Conservation (phyloP, 64 coral and sea anemone species). For the Montipora efflorescens region DNA sequence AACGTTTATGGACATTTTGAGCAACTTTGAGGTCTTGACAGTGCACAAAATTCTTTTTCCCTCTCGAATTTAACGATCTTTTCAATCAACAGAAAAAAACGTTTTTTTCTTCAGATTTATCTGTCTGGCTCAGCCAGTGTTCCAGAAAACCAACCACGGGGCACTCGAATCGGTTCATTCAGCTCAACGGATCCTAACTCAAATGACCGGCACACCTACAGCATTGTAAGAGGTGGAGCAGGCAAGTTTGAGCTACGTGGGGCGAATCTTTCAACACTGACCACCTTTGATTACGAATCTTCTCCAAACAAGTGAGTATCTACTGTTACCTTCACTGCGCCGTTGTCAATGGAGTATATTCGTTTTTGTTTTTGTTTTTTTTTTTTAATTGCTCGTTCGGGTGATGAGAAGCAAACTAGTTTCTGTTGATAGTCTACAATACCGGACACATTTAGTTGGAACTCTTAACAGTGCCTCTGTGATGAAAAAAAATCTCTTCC, state of each 20-base stretch:
- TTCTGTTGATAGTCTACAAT: no score
- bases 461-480: no score
- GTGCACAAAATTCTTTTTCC: no score
- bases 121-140: conserved; percentile 74
- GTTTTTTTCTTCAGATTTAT: conserved; percentile 64
- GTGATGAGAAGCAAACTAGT: no score
- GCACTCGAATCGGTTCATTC: conserved; percentile 67
- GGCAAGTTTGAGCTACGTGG: conserved; percentile 82
- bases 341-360: no score
- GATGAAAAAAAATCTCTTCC: no score
- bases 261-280: conserved; percentile 62
- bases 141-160: conserved; percentile 80
- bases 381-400: no score
- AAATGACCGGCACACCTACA: conserved; percentile 86
- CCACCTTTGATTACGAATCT: conserved; percentile 79
- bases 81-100: not conserved
- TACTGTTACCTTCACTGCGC: no score
- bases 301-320: conserved; percentile 65
- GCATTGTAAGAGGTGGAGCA: conserved; percentile 59
- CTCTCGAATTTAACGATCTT: no score
- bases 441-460: no score
- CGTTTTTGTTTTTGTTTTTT: not conserved
- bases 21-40: no score
- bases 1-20: no score
- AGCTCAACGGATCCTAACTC: conserved; percentile 81